A percentile compares a stretch with the other conserved stretches of the same genome.
Conservation (phyloP, 2,797 vertebrate genomes). For the Pantherophis vulpinus region DNA sequence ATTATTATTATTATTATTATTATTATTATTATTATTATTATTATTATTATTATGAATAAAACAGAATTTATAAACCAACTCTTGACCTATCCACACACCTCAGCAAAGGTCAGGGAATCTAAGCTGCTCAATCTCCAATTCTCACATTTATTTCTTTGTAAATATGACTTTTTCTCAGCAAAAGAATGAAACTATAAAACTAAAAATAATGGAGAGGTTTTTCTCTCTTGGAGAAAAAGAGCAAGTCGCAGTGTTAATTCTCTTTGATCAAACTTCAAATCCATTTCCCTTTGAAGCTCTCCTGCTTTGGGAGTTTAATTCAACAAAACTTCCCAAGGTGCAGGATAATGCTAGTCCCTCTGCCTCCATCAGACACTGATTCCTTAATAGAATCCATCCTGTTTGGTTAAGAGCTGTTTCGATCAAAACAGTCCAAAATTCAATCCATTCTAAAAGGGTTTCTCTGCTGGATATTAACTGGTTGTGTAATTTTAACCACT, state of each 20-base stretch:
- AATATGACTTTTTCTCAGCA: neutral
- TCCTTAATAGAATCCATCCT: slow-evolving; percentile 64
- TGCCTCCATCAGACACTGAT: slow-evolving; percentile 45
- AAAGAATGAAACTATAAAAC: slow-evolving; percentile 18
- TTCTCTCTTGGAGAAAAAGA: neutral
- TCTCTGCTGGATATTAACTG: slow-evolving; percentile 51
- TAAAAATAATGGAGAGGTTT: neutral
- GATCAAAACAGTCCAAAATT: slow-evolving; percentile 57
- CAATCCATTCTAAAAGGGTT: slow-evolving; percentile 62
- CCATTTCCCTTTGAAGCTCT: slow-evolving; percentile 19
- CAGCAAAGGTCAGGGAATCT: neutral
- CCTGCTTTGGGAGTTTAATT: slow-evolving; percentile 18
- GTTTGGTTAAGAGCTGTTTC: slow-evolving; percentile 64
- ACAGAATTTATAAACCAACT: neutral
- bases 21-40: too few relatives aligned
- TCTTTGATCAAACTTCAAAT: slow-evolving; percentile 23
- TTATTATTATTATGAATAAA: neutral
- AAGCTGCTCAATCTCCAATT: neutral
- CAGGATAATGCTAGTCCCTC: slow-evolving; percentile 47
- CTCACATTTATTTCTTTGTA: neutral
- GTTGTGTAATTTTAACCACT: slow-evolving; percentile 63
- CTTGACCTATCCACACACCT: neutral
- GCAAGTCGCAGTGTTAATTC: slow-evolving; percentile 13
- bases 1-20: too few relatives aligned
- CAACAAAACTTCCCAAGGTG: slow-evolving; percentile 41